Evolutionary conservation across 1,140 invertebrate genomes (phyloP).

Genomic region (Leptonema lineaticorne): DNA sequence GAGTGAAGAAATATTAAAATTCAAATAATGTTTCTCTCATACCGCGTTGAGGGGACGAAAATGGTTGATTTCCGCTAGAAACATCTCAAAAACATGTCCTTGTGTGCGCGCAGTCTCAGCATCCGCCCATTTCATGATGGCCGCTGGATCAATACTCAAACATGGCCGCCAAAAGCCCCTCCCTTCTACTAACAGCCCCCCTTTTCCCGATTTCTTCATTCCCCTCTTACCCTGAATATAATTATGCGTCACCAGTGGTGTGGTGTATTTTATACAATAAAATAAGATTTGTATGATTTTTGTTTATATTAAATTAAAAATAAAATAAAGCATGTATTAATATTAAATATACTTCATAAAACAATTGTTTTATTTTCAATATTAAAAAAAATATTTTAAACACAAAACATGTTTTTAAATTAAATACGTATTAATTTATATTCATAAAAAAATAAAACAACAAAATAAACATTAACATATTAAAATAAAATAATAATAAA

Average conservation of each 20-base stretch:
- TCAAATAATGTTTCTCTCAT: neutral
- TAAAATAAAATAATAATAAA: too few species aligned
- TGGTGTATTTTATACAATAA: too few species aligned
- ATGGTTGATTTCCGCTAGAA: neutral
- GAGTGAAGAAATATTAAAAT: neutral
- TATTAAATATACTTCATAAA: too few species aligned
- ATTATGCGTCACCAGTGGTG: slow-evolving; percentile 19
- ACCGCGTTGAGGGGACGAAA: neutral
- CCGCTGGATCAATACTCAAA: slow-evolving; percentile 28
- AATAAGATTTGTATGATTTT: too few species aligned
- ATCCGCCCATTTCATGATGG: slow-evolving; percentile 27
- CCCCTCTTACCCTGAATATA: neutral
- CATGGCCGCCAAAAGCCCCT: neutral
- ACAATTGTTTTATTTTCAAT: too few species aligned
- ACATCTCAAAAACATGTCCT: neutral
- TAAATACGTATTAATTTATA: too few species aligned
- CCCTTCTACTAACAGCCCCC: neutral
- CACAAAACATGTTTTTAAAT: too few species aligned
- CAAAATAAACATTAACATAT: too few species aligned
- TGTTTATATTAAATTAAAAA: too few species aligned
- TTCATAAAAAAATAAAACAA: too few species aligned
- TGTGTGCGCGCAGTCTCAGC: slow-evolving; percentile 16
- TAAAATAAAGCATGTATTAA: too few species aligned
- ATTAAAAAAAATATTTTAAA: too few species aligned
- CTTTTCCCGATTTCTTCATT: neutral